Percentiles rank a stretch among this genome's conserved stretches.
Evolutionary conservation across 1,140 invertebrate species (phyloP).

Genomic region (Drosophila sp.): DNA sequence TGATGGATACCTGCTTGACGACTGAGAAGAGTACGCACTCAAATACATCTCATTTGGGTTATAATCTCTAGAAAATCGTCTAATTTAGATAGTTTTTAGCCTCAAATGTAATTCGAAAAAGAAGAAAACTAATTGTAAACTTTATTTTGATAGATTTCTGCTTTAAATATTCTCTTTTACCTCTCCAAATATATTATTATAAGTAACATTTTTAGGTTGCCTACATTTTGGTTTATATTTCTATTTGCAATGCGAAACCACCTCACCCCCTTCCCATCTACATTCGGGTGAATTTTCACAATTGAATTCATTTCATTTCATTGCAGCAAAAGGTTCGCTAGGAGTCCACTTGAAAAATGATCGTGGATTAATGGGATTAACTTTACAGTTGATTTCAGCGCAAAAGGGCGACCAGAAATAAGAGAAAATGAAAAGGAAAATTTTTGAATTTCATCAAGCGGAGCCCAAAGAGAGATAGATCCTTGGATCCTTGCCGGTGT

Average conservation of each 20-base stretch:
- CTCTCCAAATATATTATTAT: too few relatives aligned
- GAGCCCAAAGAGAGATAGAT: slow-evolving; percentile 17
- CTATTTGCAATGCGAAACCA: slow-evolving; percentile 19
- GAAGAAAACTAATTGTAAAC: too few relatives aligned
- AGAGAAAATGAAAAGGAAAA: slow-evolving; percentile 53
- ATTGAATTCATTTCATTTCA: slow-evolving; percentile 51
- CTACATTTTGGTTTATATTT: background rate
- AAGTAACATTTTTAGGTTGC: too few relatives aligned
- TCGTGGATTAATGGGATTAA: slow-evolving; percentile 78
- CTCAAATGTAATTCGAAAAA: too few relatives aligned
- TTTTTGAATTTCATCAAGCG: slow-evolving; percentile 56
- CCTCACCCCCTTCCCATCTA: background rate
- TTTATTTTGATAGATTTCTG: too few relatives aligned
- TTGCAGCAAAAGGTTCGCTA: slow-evolving; percentile 54
- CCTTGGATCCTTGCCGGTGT: slow-evolving; percentile 30
- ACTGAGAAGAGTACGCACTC: background rate
- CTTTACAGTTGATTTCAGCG: slow-evolving; percentile 75
- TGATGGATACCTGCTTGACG: background rate
- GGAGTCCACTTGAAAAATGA: slow-evolving; percentile 72
- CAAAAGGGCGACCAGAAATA: slow-evolving; percentile 22
- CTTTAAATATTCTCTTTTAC: too few relatives aligned
- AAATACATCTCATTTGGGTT: too few relatives aligned
- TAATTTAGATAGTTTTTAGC: too few relatives aligned
- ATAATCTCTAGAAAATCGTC: too few relatives aligned
- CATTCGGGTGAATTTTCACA: slow-evolving; percentile 36